These are phyloP conservation scores for Orius laevigatus DNA, from an alignment of 1,140 invertebrate genomes.

Conservation along the genomic window DNA sequence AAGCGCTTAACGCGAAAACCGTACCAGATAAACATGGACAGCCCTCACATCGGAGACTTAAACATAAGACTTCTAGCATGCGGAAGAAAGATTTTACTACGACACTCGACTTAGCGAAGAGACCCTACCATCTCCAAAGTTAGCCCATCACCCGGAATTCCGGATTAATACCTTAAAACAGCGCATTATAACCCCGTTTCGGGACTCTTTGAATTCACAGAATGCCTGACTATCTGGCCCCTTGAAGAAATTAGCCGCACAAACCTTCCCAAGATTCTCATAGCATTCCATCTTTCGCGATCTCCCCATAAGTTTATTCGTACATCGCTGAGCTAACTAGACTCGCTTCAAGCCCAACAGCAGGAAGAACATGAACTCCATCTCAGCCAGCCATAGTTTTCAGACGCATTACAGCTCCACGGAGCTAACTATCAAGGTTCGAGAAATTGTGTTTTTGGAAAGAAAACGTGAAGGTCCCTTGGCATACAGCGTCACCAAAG, in stretches of 20 bases:
- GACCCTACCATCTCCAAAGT: constrained; percentile 33
- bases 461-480: constrained; percentile 21
- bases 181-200: constrained; percentile 13
- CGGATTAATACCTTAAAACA: constrained; percentile 21
- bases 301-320: constrained; percentile 23
- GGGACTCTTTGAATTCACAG: constrained; percentile 10
- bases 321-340: constrained; percentile 27
- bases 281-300: constrained; percentile 28
- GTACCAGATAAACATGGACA: constrained; percentile 27
- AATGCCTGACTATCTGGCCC: constrained; percentile 23
- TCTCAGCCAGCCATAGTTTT: constrained; percentile 18
- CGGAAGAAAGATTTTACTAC: constrained; percentile 28
- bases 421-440: constrained; percentile 23
- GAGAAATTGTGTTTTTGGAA: constrained; percentile 23
- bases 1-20: constrained; percentile 23
- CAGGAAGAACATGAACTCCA: constrained; percentile 22
- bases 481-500: constrained; percentile 22
- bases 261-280: constrained; percentile 33
- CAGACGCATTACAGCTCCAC: constrained; percentile 19
- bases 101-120: constrained; percentile 28
- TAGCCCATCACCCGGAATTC: constrained; percentile 21
- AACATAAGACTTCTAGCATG: constrained; percentile 25
- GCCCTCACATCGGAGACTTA: constrained; percentile 24
- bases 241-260: constrained; percentile 25
- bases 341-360: constrained; percentile 22